Evolutionary conservation across 2,113 vertebrate species (phyloP).

Genomic region (Calidris pygmaea): DNA sequence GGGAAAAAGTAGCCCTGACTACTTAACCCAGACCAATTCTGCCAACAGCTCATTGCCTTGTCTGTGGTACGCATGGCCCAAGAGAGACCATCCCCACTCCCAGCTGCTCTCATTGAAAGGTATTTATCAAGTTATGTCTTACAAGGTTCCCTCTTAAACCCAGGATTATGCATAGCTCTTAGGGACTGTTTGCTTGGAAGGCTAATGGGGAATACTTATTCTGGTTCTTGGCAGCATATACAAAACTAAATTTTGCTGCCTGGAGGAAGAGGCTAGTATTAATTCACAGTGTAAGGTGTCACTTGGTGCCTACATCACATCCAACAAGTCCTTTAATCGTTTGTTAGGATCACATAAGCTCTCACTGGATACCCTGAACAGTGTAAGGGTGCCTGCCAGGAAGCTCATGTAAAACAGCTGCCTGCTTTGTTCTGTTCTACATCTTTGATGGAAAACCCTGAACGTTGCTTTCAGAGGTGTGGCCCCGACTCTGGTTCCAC

Average conservation of each 20-base stretch:
- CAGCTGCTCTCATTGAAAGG: not conserved
- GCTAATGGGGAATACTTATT: not conserved
- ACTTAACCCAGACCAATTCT: not conserved
- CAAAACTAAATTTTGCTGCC: not conserved
- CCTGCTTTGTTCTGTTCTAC: not conserved
- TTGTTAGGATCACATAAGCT: not conserved
- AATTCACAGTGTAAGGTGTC: not conserved
- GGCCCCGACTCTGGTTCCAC: not conserved
- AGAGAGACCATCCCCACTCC: not conserved
- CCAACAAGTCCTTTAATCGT: not conserved
- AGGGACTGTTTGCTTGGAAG: not conserved
- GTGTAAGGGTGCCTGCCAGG: not conserved
- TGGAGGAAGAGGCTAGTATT: not conserved
- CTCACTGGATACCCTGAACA: not conserved
- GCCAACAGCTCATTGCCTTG: not conserved
- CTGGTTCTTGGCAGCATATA: not conserved
- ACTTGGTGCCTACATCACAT: not conserved
- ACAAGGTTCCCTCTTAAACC: not conserved
- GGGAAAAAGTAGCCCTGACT: not conserved
- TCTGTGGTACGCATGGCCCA: rapidly evolving
- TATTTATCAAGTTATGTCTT: not conserved
- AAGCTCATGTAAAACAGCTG: not conserved
- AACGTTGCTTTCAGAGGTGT: not conserved
- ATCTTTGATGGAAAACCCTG: not conserved
- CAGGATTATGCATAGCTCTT: not conserved